Evolutionary conservation across 2,888 invertebrate genomes (phyloP), one percentile per base, ranked within the genome.

Genomic region (Eupithecia abbreviata): DNA sequence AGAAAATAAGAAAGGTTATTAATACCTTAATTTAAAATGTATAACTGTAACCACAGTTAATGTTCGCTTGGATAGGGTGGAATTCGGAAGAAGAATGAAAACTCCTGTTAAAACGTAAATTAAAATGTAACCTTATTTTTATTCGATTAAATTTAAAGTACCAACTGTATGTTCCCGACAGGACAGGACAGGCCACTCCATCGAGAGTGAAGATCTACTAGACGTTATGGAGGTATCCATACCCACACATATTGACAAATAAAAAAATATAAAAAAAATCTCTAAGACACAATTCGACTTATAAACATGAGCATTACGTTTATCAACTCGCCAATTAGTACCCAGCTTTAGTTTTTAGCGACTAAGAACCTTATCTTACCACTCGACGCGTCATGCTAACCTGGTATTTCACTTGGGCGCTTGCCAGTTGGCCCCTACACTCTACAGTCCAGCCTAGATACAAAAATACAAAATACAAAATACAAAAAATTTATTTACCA

Each of bases 361-460:
- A 62, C 4, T 30, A 62, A 30, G 30, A 62, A 30, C 18, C 12
- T 43, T 6, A 30, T 9, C 12, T 43, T 6, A 73, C 75, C 62
- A 43, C 67, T 73, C 67, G 18, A 71, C 49, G 51, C 18, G 41
- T 12, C n/a, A 77, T 80, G 80, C 18, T 77, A 9, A 43, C 77
- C 76, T 77, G 58, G 79, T 80, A 71, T 43, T 75, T 42, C 49
- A 67, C 67, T 68, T 79, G 71, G 75, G 69, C 45, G n/a, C 5
- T 49, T 67, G 75, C 74, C 74, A 69, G 47, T 15, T 3, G 68
- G 68, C 7, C n/a, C 18, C 45, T 15, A 67, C 67, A 67, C 10
- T 13, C 45, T 15, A 67, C 67, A 67, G 67, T 6, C 43, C 15
- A 45, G 68, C 42, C 15, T 67, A n/a, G 41, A 9, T 6, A n/a